A percentile compares a stretch with the other conserved stretches of the same genome.
phyloP scores from a whole-genome alignment of 1,140 invertebrate genomes.

The Mylabris phalerata region DNA sequence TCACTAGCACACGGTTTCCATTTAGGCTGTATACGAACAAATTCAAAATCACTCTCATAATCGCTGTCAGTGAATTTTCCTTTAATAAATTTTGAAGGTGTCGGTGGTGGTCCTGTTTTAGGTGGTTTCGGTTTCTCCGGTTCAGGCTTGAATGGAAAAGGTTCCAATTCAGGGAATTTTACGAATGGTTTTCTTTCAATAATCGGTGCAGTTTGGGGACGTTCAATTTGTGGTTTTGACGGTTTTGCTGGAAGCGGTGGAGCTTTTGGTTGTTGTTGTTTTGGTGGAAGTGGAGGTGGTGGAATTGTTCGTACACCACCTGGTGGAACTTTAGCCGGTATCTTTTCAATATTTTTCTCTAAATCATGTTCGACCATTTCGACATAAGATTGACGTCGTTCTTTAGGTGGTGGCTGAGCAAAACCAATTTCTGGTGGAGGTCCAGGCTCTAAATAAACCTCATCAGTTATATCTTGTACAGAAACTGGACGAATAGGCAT shows the following conservation, averaged over 20 bases:
- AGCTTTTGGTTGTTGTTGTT: conserved; percentile 42
- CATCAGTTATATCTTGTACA: conserved; percentile 41
- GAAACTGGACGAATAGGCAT: conserved; percentile 35
- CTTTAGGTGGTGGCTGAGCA: conserved; percentile 43
- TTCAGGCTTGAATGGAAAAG: conserved; percentile 48
- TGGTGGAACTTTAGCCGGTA: conserved; percentile 48
- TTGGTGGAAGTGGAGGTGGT: conserved; percentile 44
- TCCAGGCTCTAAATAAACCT: conserved; percentile 52
- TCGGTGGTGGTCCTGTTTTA: conserved; percentile 46
- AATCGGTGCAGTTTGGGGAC: conserved; percentile 18
- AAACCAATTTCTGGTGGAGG: conserved; percentile 59
- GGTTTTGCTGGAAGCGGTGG: conserved; percentile 43
- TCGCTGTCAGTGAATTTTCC: conserved; percentile 57
- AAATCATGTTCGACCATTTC: conserved; percentile 53
- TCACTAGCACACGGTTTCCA: conserved; percentile 62
- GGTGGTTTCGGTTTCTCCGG: conserved; percentile 37
- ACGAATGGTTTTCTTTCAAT: conserved; percentile 37
- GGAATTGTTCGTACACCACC: conserved; percentile 48
- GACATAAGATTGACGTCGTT: conserved; percentile 48
- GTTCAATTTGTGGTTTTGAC: conserved; percentile 22
- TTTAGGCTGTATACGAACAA: conserved; percentile 46
- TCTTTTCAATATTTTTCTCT: conserved; percentile 49
- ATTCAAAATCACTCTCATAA: conserved; percentile 64
- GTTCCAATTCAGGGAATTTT: conserved; percentile 46
- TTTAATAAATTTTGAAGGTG: conserved; percentile 56